phyloP scores from a whole-genome alignment of 2,797 vertebrate genomes.

The Scolopax rusticola region DNA sequence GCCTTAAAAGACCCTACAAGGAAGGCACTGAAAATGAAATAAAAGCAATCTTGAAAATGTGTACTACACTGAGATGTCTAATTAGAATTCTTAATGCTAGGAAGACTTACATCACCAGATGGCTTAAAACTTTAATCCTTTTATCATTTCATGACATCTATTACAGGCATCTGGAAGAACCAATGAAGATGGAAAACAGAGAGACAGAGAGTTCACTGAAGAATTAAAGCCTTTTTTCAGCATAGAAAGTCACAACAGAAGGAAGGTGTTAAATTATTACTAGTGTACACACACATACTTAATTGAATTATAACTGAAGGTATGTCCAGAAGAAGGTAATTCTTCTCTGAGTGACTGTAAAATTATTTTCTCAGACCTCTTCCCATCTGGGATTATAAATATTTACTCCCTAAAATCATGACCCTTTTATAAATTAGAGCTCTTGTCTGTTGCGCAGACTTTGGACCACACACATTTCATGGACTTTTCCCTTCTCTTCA shows the following conservation, averaged over 20 bases:
- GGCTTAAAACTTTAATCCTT: constrained; percentile 25
- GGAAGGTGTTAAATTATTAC: constrained; percentile 25
- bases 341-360: background rate
- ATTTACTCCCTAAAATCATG: background rate
- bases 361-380: constrained; percentile 21
- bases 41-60: background rate
- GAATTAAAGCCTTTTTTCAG: constrained; percentile 16
- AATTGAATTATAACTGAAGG: constrained; percentile 7
- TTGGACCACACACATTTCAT: constrained; percentile 28
- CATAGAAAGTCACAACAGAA: background rate
- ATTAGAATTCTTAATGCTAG: constrained; percentile 3
- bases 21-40: background rate
- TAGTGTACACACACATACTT: background rate
- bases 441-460: background rate
- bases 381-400: constrained; percentile 32
- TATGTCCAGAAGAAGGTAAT: background rate
- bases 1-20: background rate
- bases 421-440: background rate
- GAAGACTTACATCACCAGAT: constrained; percentile 16
- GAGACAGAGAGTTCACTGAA: background rate
- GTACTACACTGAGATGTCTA: background rate
- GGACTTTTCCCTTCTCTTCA: background rate
- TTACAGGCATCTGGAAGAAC: constrained; percentile 6
- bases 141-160: constrained; percentile 34
- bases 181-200: background rate